Evolutionary conservation across 1,140 invertebrate genomes (phyloP), one percentile per base, ranked within the genome.

Genomic region (Tetragnatha versicolor): DNA sequence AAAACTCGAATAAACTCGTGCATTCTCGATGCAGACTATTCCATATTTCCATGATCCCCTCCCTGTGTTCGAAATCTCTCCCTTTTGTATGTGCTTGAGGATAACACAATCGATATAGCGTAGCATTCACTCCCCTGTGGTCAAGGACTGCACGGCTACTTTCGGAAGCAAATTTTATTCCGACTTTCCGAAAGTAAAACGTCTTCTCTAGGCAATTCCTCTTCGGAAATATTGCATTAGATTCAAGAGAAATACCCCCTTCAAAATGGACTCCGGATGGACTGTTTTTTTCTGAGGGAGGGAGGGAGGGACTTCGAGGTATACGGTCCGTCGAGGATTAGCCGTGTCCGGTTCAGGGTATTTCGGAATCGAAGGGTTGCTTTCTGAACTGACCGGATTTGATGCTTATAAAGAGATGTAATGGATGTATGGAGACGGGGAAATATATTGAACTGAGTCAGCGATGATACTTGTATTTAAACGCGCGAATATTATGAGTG

Each of bases 101-200:
- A 70, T 55, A 39, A 70, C n/a, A n/a, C 47, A 70, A 70, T 70
- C 68, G 49, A 70, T 70, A 70, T n/a, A n/a, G 33, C 37, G 45
- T 51, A 49, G 27, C 51, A 53, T 70, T 70, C 31, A 20, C 39
- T 70, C 68, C 68, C 68, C 29, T 70, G 68, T 70, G 68, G 68
- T 70, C 68, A 70, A 55, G 68, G 20, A 25, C 27, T 49, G 45
- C 42, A 51, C 9, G 68, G 20, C 49, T 70, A 33, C 49, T 70
- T 70, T 70, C n/a, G 35, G 42, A 70, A 70, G 39, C 68, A 70
- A 70, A 70, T 70, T 49, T 70, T 70, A 70, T 70, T 70, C 68
- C n/a, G 33, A 37, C 14, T 12, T 70, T 51, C 17, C 10, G 49
- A 70, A 70, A 47, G 68, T 53, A 70, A 55, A 55, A 42, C 35